Conservation (phyloP, 2,888 invertebrate genomes). For the Oscheius sp. region DNA sequence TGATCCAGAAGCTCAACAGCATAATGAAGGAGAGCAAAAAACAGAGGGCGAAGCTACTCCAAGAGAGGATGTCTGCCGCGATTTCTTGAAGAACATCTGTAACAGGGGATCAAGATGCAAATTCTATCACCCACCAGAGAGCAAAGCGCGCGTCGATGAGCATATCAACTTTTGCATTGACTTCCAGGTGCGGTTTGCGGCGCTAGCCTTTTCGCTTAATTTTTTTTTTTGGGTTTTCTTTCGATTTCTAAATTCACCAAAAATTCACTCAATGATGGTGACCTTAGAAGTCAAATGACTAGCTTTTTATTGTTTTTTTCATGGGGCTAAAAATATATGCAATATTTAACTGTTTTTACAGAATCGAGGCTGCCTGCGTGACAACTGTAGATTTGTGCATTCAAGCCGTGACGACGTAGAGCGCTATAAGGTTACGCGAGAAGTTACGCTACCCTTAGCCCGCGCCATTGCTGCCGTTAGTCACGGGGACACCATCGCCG, state of each 20-base stretch:
- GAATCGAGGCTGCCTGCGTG: conserved; percentile 81
- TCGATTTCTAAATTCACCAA: not conserved
- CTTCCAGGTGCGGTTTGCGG: conserved; percentile 73
- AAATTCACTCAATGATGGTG: not conserved
- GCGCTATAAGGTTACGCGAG: conserved; percentile 79
- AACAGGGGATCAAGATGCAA: conserved; percentile 76
- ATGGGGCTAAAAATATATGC: not conserved
- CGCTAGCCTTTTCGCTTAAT: no score
- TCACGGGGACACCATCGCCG: conserved; percentile 66
- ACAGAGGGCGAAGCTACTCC: conserved; percentile 3
- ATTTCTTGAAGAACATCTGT: conserved; percentile 77
- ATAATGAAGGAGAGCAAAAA: not conserved
- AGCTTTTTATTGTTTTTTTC: not conserved
- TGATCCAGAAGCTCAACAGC: not conserved
- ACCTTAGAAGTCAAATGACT: not conserved
- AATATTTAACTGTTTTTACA: conserved; percentile 38
- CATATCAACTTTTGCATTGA: conserved; percentile 75
- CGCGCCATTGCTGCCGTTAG: conserved; percentile 71
- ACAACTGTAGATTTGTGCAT: conserved; percentile 76
- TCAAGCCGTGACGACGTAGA: conserved; percentile 81
- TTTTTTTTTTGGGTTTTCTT: no score
- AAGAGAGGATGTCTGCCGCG: conserved; percentile 74
- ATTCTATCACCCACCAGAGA: conserved; percentile 73
- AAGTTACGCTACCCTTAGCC: conserved; percentile 76
- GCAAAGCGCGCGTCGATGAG: conserved; percentile 61